phyloP scores from a whole-genome alignment of 2,888 invertebrate species.

The Amiota mariae region DNA sequence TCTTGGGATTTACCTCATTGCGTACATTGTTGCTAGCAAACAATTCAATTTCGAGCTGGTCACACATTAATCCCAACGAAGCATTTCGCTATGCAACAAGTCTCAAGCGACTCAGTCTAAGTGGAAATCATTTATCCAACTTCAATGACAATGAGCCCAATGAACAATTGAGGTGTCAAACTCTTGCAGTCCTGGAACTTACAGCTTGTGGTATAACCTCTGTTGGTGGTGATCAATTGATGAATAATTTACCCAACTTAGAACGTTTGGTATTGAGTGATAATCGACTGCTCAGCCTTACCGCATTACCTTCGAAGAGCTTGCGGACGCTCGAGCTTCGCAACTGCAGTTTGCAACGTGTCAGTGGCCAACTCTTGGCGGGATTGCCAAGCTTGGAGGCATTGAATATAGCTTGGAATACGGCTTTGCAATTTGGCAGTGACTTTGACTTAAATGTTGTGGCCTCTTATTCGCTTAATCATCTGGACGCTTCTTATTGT shows the following conservation, averaged over 20 bases:
- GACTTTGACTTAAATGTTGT: constrained; percentile 70
- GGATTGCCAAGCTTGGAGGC: constrained; percentile 77
- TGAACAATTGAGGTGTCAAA: constrained; percentile 77
- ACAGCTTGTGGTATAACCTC: constrained; percentile 78
- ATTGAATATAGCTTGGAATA: constrained; percentile 79
- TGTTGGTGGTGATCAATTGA: constrained; percentile 73
- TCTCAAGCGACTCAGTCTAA: constrained; percentile 78
- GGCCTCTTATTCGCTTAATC: constrained; percentile 76
- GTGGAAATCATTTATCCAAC: constrained; percentile 77
- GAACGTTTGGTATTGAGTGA: constrained; percentile 75
- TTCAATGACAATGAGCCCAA: constrained; percentile 75
- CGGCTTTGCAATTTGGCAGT: constrained; percentile 73
- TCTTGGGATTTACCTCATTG: constrained; percentile 76
- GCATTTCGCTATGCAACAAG: constrained; percentile 75
- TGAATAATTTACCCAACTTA: constrained; percentile 75
- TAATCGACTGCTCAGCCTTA: constrained; percentile 75
- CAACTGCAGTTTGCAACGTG: constrained; percentile 76
- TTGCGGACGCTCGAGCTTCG: constrained; percentile 77
- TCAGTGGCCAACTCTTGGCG: constrained; percentile 76
- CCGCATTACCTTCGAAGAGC: constrained; percentile 75
- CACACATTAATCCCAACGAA: constrained; percentile 76
- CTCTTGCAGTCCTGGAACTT: constrained; percentile 77
- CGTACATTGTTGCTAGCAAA: constrained; percentile 78
- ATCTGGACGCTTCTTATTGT: constrained; percentile 78
- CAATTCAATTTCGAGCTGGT: constrained; percentile 78